Evolutionary conservation across 2,888 invertebrate genomes (phyloP).

Genomic region (Rotaria sp.): DNA sequence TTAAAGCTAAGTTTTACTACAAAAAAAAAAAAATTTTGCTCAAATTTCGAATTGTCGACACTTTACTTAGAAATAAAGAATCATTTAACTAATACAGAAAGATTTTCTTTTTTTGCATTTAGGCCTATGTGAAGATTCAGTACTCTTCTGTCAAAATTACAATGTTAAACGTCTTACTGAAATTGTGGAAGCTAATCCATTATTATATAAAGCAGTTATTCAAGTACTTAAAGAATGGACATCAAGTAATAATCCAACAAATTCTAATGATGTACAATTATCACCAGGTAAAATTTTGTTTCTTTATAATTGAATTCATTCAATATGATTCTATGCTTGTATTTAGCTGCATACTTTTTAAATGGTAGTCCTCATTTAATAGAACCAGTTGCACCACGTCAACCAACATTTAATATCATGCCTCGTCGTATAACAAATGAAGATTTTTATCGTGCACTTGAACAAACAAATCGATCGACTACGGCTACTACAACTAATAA

Average conservation of each 20-base stretch:
- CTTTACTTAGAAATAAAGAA: too few relatives aligned
- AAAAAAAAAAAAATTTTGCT: too few relatives aligned
- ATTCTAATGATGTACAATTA: background rate
- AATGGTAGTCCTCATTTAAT: constrained; percentile 1
- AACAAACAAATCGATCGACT: constrained; percentile 3
- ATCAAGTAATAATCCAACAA: background rate
- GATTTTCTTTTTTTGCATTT: background rate
- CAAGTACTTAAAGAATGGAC: background rate
- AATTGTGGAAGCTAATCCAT: background rate
- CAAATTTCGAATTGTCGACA: too few relatives aligned
- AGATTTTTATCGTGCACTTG: constrained; percentile 19
- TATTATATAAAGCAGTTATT: background rate
- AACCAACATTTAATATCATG: background rate
- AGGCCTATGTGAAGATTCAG: background rate
- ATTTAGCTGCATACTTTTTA: background rate
- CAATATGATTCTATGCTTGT: background rate
- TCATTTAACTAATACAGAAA: too few relatives aligned
- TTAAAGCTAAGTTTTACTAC: too few relatives aligned
- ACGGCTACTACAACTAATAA: background rate
- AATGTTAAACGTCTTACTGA: background rate
- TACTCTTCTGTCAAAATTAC: background rate
- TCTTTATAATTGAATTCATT: background rate
- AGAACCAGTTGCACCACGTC: background rate
- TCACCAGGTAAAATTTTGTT: background rate
- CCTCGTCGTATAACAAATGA: background rate